phyloP scores from a whole-genome alignment of 2,797 vertebrate species.

The Phalanger gymnotis region DNA sequence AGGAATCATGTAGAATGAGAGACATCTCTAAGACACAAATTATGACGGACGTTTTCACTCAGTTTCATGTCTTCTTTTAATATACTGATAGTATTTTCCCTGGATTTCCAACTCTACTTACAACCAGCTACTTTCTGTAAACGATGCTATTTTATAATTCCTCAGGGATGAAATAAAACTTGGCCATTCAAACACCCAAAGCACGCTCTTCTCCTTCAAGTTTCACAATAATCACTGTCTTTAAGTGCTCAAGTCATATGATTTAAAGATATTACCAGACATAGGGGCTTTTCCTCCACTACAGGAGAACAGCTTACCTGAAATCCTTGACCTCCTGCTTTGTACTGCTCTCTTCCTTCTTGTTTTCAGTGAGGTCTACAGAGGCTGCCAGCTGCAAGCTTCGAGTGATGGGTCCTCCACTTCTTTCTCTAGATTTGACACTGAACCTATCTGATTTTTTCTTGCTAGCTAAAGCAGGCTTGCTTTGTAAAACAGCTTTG shows the following conservation, averaged over 20 bases:
- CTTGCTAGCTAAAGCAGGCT: conserved; percentile 80
- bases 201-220: conserved; percentile 9
- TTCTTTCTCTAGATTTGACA: conserved; percentile 89
- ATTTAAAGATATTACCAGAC: neutral
- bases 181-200: conserved; percentile 59
- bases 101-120: conserved; percentile 69
- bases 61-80: conserved; percentile 58
- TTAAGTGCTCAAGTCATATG: conserved; percentile 43
- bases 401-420: conserved; percentile 94
- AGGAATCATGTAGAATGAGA: neutral
- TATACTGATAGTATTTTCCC: conserved; percentile 55
- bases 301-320: conserved; percentile 86
- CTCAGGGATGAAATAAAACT: conserved; percentile 74
- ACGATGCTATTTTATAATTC: conserved; percentile 56
- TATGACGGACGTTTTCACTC: neutral
- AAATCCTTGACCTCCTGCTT: conserved; percentile 91
- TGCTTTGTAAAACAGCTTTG: conserved; percentile 87
- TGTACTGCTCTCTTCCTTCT: conserved; percentile 87
- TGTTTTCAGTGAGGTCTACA: conserved; percentile 86
- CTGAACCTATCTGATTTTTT: conserved; percentile 93
- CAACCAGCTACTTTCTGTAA: conserved; percentile 73
- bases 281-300: conserved; percentile 62
- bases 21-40: neutral
- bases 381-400: conserved; percentile 92
- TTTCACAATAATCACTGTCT: conserved; percentile 47